phyloP scores from a whole-genome alignment of 2,888 invertebrate genomes.

The Amblyteles armatorius region DNA sequence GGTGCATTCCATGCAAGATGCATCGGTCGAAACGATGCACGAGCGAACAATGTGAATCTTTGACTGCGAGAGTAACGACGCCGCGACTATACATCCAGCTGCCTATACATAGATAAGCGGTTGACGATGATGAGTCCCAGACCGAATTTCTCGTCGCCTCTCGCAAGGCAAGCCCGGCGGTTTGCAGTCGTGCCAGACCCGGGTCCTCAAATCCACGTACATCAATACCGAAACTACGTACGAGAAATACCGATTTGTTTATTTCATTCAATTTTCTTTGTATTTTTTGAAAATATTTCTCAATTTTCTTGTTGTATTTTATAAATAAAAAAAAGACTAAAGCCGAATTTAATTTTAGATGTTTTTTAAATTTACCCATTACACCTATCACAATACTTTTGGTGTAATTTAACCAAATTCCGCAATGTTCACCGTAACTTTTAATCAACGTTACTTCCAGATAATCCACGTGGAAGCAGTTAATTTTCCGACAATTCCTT shows the following conservation, averaged over 20 bases:
- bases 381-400: no score
- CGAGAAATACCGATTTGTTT: constrained; percentile 6
- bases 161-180: constrained; percentile 1
- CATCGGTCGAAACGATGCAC: neutral
- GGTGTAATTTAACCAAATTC: no score
- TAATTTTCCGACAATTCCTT: no score
- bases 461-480: no score
- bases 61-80: constrained; percentile 27
- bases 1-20: constrained; percentile 21
- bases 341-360: no score
- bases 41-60: constrained; percentile 53
- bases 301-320: neutral
- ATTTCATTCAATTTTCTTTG: neutral
- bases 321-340: neutral
- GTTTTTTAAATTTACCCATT: no score
- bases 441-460: no score
- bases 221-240: constrained; percentile 24
- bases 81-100: constrained; percentile 5
- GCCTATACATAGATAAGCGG: neutral
- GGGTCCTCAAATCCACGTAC: neutral
- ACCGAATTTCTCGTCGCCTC: constrained; percentile 23
- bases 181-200: constrained; percentile 56
- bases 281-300: neutral
- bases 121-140: constrained; percentile 6
- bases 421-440: no score